Evolutionary conservation across 2,113 vertebrate species (phyloP).

Genomic region (Panthera uncia): DNA sequence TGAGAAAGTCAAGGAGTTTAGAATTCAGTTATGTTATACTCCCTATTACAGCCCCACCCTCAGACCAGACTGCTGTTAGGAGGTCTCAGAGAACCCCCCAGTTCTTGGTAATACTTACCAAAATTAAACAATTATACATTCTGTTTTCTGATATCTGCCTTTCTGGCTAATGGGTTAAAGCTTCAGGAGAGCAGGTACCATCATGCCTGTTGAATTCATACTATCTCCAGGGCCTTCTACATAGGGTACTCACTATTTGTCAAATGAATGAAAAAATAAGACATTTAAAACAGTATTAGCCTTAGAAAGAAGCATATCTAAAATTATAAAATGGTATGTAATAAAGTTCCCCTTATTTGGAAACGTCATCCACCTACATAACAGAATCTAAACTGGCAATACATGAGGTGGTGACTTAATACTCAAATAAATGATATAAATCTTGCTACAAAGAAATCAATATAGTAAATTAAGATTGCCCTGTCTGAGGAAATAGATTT

Average conservation of each 20-base stretch:
- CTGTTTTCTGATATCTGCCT: constrained; percentile 2
- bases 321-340: constrained; percentile 11
- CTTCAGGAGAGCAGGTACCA: background rate
- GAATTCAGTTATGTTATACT: background rate
- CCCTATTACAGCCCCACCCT: rapidly evolving
- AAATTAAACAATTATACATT: background rate
- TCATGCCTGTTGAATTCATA: background rate
- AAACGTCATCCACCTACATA: background rate
- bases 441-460: background rate
- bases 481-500: background rate
- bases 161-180: background rate
- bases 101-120: background rate
- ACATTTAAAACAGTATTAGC: background rate
- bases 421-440: background rate
- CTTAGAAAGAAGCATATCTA: background rate
- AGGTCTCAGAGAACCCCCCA: background rate
- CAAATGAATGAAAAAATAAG: background rate
- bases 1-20: background rate
- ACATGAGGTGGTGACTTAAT: background rate
- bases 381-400: background rate
- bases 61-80: background rate
- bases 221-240: background rate
- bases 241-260: background rate
- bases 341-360: background rate
- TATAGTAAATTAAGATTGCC: background rate